Evolutionary conservation across 2,797 vertebrate genomes (phyloP).

Genomic region (Sebastes itinus): DNA sequence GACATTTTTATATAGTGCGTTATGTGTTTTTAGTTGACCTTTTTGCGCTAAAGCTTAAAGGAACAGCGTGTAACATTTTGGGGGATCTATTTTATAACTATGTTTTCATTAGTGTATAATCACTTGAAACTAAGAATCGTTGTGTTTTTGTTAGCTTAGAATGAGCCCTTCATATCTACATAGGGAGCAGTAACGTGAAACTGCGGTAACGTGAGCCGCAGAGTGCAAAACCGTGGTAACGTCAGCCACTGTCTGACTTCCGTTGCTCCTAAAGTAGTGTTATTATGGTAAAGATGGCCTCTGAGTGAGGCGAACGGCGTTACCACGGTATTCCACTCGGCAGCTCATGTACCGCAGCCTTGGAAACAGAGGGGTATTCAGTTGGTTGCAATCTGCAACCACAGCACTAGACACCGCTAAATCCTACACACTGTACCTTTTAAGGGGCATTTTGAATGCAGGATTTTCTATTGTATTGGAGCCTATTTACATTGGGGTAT

Average conservation of each 20-base stretch:
- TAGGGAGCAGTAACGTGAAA: too few relatives aligned
- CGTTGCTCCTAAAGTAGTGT: not conserved
- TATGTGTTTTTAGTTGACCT: not conserved
- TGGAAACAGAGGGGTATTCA: not conserved
- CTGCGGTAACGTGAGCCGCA: too few relatives aligned
- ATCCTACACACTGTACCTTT: not conserved
- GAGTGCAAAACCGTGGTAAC: too few relatives aligned
- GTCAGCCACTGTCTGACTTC: accelerated
- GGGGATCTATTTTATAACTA: too few relatives aligned
- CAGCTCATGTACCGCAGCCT: not conserved
- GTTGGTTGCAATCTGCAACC: not conserved
- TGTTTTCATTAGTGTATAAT: too few relatives aligned
- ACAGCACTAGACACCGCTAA: accelerated
- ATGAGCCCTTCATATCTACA: too few relatives aligned
- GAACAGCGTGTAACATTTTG: too few relatives aligned
- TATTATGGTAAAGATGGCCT: not conserved
- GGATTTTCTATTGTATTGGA: too few relatives aligned
- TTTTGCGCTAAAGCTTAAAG: not conserved
- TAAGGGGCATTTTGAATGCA: too few relatives aligned
- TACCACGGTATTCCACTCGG: not conserved
- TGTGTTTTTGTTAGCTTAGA: accelerated
- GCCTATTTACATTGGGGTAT: too few relatives aligned
- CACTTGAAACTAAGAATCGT: too few relatives aligned
- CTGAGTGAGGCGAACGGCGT: accelerated
- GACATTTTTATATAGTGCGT: not conserved